A percentile compares a stretch with the other conserved stretches of the same genome.
These are phyloP conservation scores for Megastigmus dorsalis DNA, from an alignment of 2,888 invertebrate species.

Conservation along the genomic window DNA sequence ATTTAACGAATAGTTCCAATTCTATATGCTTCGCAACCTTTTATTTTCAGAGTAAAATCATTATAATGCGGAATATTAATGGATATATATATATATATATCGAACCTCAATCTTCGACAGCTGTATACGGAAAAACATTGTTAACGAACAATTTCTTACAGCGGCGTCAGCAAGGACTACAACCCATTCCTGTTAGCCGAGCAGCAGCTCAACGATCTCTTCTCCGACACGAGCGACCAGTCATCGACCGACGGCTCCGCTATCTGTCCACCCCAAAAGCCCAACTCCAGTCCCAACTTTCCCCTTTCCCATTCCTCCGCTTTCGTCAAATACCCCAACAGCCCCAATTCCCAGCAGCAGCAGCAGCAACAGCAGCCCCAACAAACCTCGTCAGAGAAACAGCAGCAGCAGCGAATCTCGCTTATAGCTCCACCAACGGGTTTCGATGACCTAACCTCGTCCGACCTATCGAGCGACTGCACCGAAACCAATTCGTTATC, in stretches of 20 bases:
- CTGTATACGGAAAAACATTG: background rate
- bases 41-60: too few species aligned
- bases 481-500: constrained; percentile 60
- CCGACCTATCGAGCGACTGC: constrained; percentile 68
- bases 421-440: constrained; percentile 74
- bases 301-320: constrained; percentile 71
- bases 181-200: constrained; percentile 88
- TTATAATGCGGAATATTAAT: too few species aligned
- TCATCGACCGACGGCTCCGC: constrained; percentile 65
- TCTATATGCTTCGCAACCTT: too few species aligned
- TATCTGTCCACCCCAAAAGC: constrained; percentile 38
- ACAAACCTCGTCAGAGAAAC: background rate
- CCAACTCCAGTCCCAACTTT: constrained; percentile 49
- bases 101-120: too few species aligned
- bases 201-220: constrained; percentile 87
- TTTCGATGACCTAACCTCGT: constrained; percentile 71
- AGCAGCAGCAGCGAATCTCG: constrained; percentile 64
- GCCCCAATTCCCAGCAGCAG: constrained; percentile 44
- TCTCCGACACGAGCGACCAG: constrained; percentile 79
- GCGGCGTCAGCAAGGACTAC: constrained; percentile 77
- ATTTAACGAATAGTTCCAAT: too few species aligned
- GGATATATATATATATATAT: too few species aligned
- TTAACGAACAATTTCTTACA: constrained; percentile 58
- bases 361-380: constrained; percentile 20
- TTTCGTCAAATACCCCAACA: constrained; percentile 66